A percentile compares a stretch with the other conserved stretches of the same genome.
These are phyloP conservation scores for Hippocampus guttulatus DNA, from an alignment of 2,113 vertebrate genomes.

Conservation along the genomic window DNA sequence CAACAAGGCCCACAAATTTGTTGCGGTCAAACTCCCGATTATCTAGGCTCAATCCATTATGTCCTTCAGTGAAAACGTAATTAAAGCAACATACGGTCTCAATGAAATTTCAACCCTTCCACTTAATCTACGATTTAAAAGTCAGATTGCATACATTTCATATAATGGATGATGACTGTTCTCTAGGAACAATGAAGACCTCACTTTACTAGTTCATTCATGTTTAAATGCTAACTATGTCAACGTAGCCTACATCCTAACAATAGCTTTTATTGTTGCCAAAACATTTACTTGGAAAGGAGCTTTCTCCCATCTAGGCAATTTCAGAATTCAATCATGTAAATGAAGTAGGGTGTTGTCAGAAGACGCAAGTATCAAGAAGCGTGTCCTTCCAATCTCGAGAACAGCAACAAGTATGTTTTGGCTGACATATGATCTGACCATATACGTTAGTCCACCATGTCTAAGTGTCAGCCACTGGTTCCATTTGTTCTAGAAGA, in stretches of 20 bases:
- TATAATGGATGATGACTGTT: not conserved
- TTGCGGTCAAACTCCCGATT: conserved; percentile 24
- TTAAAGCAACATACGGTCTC: not conserved
- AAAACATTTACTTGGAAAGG: conserved; percentile 2
- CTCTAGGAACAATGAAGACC: not conserved
- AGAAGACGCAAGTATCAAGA: conserved; percentile 18
- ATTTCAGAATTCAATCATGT: conserved; percentile 11
- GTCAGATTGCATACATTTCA: not conserved
- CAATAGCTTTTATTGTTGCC: not conserved
- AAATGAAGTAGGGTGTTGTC: conserved; percentile 1
- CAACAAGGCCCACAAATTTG: not conserved
- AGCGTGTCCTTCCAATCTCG: conserved; percentile 23
- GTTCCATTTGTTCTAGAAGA: conserved; percentile 77
- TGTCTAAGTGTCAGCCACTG: conserved; percentile 8
- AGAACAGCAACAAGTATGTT: conserved; percentile 1
- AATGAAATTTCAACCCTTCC: not conserved
- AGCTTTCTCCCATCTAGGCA: not conserved
- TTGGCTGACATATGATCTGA: not conserved
- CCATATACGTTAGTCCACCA: not conserved
- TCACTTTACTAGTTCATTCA: not conserved
- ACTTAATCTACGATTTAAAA: not conserved
- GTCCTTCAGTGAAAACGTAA: not conserved
- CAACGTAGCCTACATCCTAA: not conserved
- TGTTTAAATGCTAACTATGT: not conserved
- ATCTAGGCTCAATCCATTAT: not conserved